Base-by-base conservation (phyloP, 2,888 invertebrate genomes). In the Alentia gelatinosa region DNA sequence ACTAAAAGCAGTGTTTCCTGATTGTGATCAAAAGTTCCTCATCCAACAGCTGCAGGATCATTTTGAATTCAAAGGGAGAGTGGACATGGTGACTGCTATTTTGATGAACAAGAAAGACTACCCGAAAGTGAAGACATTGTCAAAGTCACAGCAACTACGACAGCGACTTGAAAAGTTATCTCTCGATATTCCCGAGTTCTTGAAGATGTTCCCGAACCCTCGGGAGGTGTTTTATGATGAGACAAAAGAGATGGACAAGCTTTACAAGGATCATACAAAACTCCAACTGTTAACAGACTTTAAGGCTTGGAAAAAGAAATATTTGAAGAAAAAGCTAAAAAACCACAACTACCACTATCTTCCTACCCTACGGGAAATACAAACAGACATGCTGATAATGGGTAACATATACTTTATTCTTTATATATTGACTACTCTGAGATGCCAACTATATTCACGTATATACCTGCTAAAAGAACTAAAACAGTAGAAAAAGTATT, bases 21-120 rank as follows among this genome's bases (percentile, higher is more conserved):
- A 95, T 88, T 95, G 95, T 93, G 95, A 95, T 92, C 95, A 94
- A 19, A 94, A 95, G 91, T 95, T 94, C 92, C 86, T 95, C 23
- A 94, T 92, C 92, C 93, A 95, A 39, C 92, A 93, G 83, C 92
- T 95, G 37, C 93, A 94, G 89, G 88, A 91, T 12, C 91, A 89
- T 56, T 89, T 92, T 30, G 89, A 93, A 89, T 93, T 93, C n/a
- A 88, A 91, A 35, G 93, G 94, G 15, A 92, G 94, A 39, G 93
- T 94, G n/a, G 92, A 93, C 90, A 93, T 92, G 23, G 89, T 95
- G 39, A 94, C 95, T 15, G 91, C 93, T 47, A 91, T 93, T 23
- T 92, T 95, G 93, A 94, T 95, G 92, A 95, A 95, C 75, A 91
- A 91, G 37, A 93, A 90, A 83, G 92, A 94, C 90, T 95, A 95